Percentiles rank a stretch among this genome's conserved stretches.
These are phyloP conservation scores for Bellardia bayeri DNA, from an alignment of 2,888 invertebrate genomes.

Conservation along the genomic window DNA sequence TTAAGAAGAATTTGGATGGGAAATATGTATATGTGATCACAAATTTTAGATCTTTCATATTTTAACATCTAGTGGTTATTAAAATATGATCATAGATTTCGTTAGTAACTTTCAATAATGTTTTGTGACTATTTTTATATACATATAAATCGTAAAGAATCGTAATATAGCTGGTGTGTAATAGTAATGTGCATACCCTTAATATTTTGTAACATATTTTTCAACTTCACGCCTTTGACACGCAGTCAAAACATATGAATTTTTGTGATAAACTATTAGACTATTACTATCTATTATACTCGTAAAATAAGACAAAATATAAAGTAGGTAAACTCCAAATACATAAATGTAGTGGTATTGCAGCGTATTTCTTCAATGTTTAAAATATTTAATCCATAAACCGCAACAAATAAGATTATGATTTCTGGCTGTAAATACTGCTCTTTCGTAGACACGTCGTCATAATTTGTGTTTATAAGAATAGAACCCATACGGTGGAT, in stretches of 20 bases:
- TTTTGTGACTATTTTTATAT: too few species aligned
- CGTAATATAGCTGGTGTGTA: too few species aligned
- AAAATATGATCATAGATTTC: too few species aligned
- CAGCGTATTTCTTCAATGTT: conserved; percentile 13
- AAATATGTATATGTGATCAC: too few species aligned
- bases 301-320: conserved; percentile 39
- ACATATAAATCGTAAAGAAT: too few species aligned
- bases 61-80: too few species aligned
- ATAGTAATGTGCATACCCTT: not conserved
- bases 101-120: too few species aligned
- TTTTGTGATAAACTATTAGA: conserved; percentile 49
- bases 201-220: conserved; percentile 61
- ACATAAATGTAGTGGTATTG: not conserved
- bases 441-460: conserved; percentile 7
- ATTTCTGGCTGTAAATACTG: conserved; percentile 52
- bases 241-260: conserved; percentile 67
- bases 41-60: too few species aligned
- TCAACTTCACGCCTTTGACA: conserved; percentile 70
- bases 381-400: conserved; percentile 78
- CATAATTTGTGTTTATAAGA: not conserved
- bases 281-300: conserved; percentile 35
- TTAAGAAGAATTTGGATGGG: too few species aligned
- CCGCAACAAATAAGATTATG: conserved; percentile 82
- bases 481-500: conserved; percentile 31
- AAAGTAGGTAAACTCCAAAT: conserved; percentile 15